A percentile compares a stretch with the other conserved stretches of the same genome.
Evolutionary conservation across 2,888 invertebrate species (phyloP).

Genomic region (Plagodis dolabraria): DNA sequence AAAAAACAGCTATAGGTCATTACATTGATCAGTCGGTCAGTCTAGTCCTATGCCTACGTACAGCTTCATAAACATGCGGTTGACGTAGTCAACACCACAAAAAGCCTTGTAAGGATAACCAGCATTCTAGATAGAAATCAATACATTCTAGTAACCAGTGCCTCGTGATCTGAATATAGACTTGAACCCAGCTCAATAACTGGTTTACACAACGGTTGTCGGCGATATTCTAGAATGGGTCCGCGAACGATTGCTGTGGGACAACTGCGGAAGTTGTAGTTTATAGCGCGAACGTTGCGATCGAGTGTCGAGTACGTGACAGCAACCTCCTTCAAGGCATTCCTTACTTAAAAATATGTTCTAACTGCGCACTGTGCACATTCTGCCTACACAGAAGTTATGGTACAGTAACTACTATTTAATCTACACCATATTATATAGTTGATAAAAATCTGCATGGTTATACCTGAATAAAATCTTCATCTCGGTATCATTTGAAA

Average conservation of each 20-base stretch:
- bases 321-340: conserved; percentile 6
- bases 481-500: too few relatives aligned
- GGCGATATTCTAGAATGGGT: conserved; percentile 54
- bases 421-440: too few relatives aligned
- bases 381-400: too few relatives aligned
- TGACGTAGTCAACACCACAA: not conserved
- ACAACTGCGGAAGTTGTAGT: conserved; percentile 59
- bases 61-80: too few relatives aligned
- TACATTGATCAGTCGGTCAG: too few relatives aligned
- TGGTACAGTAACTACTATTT: too few relatives aligned
- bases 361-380: too few relatives aligned
- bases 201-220: conserved; percentile 36
- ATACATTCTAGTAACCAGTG: not conserved
- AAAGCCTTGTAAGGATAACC: not conserved
- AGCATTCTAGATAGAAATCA: not conserved
- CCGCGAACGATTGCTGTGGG: conserved; percentile 50
- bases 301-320: conserved; percentile 26
- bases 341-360: conserved; percentile 11
- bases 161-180: conserved; percentile 15
- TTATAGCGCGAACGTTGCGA: conserved; percentile 54
- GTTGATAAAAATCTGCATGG: too few relatives aligned
- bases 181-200: conserved; percentile 10
- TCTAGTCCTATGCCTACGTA: too few relatives aligned
- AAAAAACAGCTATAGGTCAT: too few relatives aligned
- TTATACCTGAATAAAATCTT: too few relatives aligned